Percentiles rank a stretch among this genome's conserved stretches.
These are phyloP conservation scores for Tanaodytes sp. DNA, from an alignment of 2,888 invertebrate genomes.

Conservation along the genomic window DNA sequence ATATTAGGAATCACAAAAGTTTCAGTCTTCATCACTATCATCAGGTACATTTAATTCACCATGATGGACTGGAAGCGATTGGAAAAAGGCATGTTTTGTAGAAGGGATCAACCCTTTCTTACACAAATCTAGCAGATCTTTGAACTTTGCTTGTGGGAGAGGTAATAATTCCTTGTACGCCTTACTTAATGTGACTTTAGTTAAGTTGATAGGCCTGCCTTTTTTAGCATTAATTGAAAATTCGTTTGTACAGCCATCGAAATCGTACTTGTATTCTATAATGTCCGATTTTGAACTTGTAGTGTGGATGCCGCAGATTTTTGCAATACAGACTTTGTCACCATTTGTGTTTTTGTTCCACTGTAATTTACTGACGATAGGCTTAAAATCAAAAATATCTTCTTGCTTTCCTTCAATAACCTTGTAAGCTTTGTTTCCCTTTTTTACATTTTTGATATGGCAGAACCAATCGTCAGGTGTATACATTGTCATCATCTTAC, in stretches of 20 bases:
- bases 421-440: background rate
- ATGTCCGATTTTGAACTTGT: background rate
- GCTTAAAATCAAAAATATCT: conserved; percentile 11
- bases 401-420: conserved; percentile 7
- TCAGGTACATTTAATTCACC: conserved; percentile 1
- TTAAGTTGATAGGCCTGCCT: conserved; percentile 18
- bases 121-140: conserved; percentile 26
- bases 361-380: conserved; percentile 25
- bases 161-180: conserved; percentile 12
- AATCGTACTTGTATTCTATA: conserved; percentile 16
- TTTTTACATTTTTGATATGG: conserved; percentile 1
- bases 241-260: conserved; percentile 1
- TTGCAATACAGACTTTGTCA: conserved; percentile 16
- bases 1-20: too few species aligned
- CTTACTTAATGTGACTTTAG: background rate
- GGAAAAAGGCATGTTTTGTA: conserved; percentile 15
- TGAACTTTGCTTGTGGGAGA: conserved; percentile 11
- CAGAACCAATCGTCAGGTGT: conserved; percentile 6
- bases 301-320: conserved; percentile 12
- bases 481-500: conserved; percentile 1
- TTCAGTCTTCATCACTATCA: conserved; percentile 3
- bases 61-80: background rate
- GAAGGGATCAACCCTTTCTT: conserved; percentile 23
- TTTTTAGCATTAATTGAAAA: conserved; percentile 5
- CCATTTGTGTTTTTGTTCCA: conserved; percentile 27